A percentile compares a stretch with the other conserved stretches of the same genome.
phyloP scores from a whole-genome alignment of 2,888 invertebrate genomes.

The Scaptomyza caliginosa region DNA sequence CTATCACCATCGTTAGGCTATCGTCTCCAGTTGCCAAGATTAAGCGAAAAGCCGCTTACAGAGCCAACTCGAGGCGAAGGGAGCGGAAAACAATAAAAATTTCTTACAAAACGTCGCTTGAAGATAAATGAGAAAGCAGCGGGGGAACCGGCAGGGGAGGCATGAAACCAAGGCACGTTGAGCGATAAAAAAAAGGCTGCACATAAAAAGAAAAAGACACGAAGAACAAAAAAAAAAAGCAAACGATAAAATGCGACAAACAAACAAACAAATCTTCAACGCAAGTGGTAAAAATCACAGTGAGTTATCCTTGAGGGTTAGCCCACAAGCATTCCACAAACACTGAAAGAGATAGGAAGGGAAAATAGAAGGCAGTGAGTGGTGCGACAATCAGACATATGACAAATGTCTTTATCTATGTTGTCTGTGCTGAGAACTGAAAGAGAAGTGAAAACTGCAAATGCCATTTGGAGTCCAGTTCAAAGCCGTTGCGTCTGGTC shows the following conservation, averaged over 20 bases:
- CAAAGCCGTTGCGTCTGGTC: constrained; percentile 29
- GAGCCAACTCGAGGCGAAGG: constrained; percentile 47
- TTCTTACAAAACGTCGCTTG: constrained; percentile 66
- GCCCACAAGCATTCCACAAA: constrained; percentile 15
- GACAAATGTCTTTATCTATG: constrained; percentile 65
- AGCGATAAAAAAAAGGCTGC: constrained; percentile 68
- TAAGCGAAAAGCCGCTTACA: constrained; percentile 48
- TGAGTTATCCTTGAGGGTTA: constrained; percentile 58
- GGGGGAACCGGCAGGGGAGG: not conserved
- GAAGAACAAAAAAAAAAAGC: constrained; percentile 15
- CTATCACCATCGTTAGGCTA: constrained; percentile 4
- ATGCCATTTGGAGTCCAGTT: constrained; percentile 30
- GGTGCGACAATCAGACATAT: constrained; percentile 42
- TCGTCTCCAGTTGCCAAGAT: constrained; percentile 32
- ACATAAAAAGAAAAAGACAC: constrained; percentile 59
- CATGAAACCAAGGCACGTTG: constrained; percentile 45
- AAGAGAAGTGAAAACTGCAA: constrained; percentile 17
- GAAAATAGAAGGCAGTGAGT: not conserved
- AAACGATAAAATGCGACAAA: constrained; percentile 73
- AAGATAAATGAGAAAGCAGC: constrained; percentile 51
- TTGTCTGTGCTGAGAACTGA: not conserved
- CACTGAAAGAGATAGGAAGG: not conserved
- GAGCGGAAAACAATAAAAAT: constrained; percentile 73
- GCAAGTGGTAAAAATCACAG: constrained; percentile 54
- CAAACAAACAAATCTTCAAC: constrained; percentile 56